Evolutionary conservation across 1,140 invertebrate genomes (phyloP).

Genomic region (Pseudobourletiella spinata): DNA sequence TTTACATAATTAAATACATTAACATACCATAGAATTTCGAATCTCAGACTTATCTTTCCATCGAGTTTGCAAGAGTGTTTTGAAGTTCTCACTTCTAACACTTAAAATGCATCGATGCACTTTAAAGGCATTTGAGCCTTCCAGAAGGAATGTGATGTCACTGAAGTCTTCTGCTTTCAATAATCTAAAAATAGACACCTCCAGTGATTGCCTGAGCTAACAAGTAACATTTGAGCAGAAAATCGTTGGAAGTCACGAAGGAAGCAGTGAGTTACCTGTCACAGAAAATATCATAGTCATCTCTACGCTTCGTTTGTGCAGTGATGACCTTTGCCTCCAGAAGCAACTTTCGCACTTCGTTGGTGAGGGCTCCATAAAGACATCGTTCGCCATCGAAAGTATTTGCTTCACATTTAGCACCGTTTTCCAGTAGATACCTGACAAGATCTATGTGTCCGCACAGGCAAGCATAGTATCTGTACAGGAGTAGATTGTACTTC

Average conservation of each 20-base stretch:
- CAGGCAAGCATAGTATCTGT: conserved; percentile 50
- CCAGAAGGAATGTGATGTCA: conserved; percentile 43
- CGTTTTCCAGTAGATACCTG: conserved; percentile 47
- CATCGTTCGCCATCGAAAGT: conserved; percentile 54
- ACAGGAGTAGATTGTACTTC: neutral
- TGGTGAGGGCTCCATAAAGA: conserved; percentile 49
- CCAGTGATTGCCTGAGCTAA: no score
- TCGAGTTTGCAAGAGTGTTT: conserved; percentile 41
- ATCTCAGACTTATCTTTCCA: conserved; percentile 39
- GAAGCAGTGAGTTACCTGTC: conserved; percentile 42
- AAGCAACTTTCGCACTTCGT: conserved; percentile 46
- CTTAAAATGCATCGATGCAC: conserved; percentile 45
- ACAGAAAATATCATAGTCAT: conserved; percentile 49
- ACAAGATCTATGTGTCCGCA: conserved; percentile 49
- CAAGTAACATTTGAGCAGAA: neutral
- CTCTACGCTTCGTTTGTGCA: conserved; percentile 43
- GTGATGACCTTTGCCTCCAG: conserved; percentile 46
- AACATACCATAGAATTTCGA: neutral
- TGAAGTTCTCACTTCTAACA: conserved; percentile 44
- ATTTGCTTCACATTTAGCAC: conserved; percentile 50
- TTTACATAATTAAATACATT: neutral
- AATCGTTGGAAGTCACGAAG: no score
- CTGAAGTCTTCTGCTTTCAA: conserved; percentile 41
- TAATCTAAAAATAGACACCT: conserved; percentile 41
- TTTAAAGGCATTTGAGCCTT: conserved; percentile 41